A percentile compares a stretch with the other conserved stretches of the same genome.
phyloP scores from a whole-genome alignment of 2,888 invertebrate genomes.

The Lithophane socia region DNA sequence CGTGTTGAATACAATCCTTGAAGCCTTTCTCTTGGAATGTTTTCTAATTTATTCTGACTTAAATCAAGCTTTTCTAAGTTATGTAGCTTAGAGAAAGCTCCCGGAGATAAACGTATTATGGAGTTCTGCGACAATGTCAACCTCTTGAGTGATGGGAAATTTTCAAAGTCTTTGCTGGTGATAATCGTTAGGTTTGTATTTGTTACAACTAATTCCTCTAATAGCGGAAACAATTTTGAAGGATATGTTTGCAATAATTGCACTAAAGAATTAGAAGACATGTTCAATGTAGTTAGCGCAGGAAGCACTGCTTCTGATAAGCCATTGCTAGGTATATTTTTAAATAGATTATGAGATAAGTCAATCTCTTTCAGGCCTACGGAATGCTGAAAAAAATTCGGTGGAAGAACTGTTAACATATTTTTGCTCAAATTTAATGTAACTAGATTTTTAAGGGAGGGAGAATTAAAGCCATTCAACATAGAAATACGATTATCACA shows the following conservation, averaged over 20 bases:
- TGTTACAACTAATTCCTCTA: slow-evolving; percentile 95
- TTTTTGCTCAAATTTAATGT: slow-evolving; percentile 95
- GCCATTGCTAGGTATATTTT: slow-evolving; percentile 94
- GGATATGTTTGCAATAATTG: slow-evolving; percentile 93
- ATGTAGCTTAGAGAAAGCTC: slow-evolving; percentile 95
- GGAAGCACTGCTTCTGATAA: slow-evolving; percentile 94
- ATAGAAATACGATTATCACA: slow-evolving; percentile 94
- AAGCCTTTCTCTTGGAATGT: slow-evolving; percentile 95
- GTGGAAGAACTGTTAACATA: slow-evolving; percentile 93
- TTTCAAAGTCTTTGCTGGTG: slow-evolving; percentile 96
- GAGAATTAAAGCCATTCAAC: slow-evolving; percentile 94
- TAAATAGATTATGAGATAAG: slow-evolving; percentile 94
- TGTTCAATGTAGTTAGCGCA: slow-evolving; percentile 93
- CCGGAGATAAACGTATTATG: slow-evolving; percentile 95
- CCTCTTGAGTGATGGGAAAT: slow-evolving; percentile 94
- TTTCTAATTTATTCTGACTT: slow-evolving; percentile 95
- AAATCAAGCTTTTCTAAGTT: slow-evolving; percentile 95
- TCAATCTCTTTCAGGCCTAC: slow-evolving; percentile 93
- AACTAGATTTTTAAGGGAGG: slow-evolving; percentile 93
- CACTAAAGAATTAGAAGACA: slow-evolving; percentile 95
- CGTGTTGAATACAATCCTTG: slow-evolving; percentile 94
- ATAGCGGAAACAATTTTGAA: slow-evolving; percentile 93
- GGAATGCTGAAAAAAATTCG: slow-evolving; percentile 95
- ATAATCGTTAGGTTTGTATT: slow-evolving; percentile 95
- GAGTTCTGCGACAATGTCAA: slow-evolving; percentile 93